Conservation (phyloP, 2,888 invertebrate species). For the Blastobasis lacticolella region DNA sequence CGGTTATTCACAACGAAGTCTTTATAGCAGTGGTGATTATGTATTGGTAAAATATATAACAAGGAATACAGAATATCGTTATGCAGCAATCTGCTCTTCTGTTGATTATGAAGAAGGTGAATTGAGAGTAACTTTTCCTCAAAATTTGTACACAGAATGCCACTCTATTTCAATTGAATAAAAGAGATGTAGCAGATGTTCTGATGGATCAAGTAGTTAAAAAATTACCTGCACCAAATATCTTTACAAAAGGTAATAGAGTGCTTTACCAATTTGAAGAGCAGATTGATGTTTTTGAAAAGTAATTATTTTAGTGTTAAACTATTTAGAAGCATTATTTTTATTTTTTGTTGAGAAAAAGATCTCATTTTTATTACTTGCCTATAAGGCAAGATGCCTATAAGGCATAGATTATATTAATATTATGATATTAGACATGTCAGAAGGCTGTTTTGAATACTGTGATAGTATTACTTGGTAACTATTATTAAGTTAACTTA, state of each 20-base stretch:
- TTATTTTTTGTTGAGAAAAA: too few relatives aligned
- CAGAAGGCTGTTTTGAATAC: too few relatives aligned
- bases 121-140: conserved; percentile 12
- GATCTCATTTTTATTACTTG: too few relatives aligned
- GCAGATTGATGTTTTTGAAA: background rate
- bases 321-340: too few relatives aligned
- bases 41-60: conserved; percentile 4
- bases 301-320: background rate
- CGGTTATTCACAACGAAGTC: background rate
- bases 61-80: conserved; percentile 10
- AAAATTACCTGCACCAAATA: conserved; percentile 9
- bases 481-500: too few relatives aligned
- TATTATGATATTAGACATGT: too few relatives aligned
- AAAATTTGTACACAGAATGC: conserved; percentile 13
- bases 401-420: too few relatives aligned
- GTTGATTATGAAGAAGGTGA: conserved; percentile 12
- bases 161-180: conserved; percentile 10
- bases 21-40: conserved; percentile 8
- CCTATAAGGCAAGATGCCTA: too few relatives aligned
- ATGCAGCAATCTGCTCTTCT: conserved; percentile 10
- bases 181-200: conserved; percentile 15
- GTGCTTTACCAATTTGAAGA: background rate
- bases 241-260: background rate
- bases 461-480: too few relatives aligned
- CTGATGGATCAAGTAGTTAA: conserved; percentile 10